phyloP scores from a whole-genome alignment of 2,797 vertebrate genomes.

The Austrolebias charrua region DNA sequence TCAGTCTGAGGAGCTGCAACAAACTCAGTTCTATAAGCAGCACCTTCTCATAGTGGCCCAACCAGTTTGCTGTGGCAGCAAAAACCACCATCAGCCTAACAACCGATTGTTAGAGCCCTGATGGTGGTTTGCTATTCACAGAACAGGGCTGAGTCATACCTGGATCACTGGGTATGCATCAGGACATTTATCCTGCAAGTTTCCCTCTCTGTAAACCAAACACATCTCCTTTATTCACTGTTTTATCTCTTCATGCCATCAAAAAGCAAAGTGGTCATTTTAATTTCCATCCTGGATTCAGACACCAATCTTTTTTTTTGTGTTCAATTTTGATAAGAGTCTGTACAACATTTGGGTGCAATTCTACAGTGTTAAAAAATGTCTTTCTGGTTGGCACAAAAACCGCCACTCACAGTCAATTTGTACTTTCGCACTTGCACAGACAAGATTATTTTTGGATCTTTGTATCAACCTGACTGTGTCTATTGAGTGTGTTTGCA shows the following conservation, averaged over 20 bases:
- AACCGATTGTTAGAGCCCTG: no score
- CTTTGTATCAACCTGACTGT: not conserved
- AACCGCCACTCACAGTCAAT: not conserved
- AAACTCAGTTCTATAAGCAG: no score
- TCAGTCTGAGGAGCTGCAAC: no score
- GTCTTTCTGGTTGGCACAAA: not conserved
- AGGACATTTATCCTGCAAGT: not conserved
- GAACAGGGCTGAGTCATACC: no score
- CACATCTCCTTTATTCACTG: not conserved
- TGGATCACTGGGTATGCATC: no score
- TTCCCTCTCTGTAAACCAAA: not conserved
- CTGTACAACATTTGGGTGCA: not conserved
- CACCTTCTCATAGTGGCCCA: no score
- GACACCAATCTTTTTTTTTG: not conserved
- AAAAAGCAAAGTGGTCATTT: not conserved
- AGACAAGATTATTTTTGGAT: not conserved
- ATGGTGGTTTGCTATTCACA: no score
- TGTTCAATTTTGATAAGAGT: constrained; percentile 1
- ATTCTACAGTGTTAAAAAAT: not conserved
- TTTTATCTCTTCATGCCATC: not conserved
- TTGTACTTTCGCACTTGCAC: not conserved
- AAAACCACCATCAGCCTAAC: no score
- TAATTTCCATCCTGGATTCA: not conserved
- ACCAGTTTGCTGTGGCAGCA: no score
- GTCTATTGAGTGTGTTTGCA: not conserved